Evolutionary conservation across 1,140 invertebrate genomes (phyloP), one percentile per base, ranked within the genome.

Genomic region (Drosophila lacertosa): DNA sequence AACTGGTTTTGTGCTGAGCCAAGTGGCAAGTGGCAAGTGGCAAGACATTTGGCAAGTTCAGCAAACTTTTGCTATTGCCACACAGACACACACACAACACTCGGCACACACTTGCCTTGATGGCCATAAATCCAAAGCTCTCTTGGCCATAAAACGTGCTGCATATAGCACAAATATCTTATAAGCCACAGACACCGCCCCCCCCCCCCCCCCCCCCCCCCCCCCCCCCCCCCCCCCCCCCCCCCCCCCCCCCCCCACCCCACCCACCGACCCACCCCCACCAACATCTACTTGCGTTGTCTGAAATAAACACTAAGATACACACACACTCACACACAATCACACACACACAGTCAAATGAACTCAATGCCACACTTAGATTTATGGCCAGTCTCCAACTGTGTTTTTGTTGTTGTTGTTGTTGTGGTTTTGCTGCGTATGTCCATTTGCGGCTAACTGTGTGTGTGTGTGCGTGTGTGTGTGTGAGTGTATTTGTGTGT

Each of bases 91-190:
- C 60, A 6, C 11, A 42, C 13, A 50, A n/a, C 42, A 11, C 62
- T 16, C 47, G 35, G 13, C 64, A 68, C 65, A 11, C 64, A 68
- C 65, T 74, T 74, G 66, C 45, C 64, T 51, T 62, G 66, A 53
- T 64, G 58, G 71, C 53, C 65, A 74, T 74, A 74, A 74, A 70
- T 74, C 63, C 57, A 35, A 42, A 33, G 66, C 67, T 59, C 53
- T 64, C 58, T 72, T 72, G 74, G 54, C 57, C 74, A 74, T 69
- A 74, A 77, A 74, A 69, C 63, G 55, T 69, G 59, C 62, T 66
- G 63, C 74, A 73, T 55, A 58, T 18, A 63, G 51, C 70, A 55
- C 15, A 72, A 50, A 73, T n/a, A 76, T 68, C 63, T 62, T 69
- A 24, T 63, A 42, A 44, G 3, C 29, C n/a, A n/a, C n/a, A n/a